Evolutionary conservation across 2,113 vertebrate genomes (phyloP), one percentile per base, ranked within the genome.

Genomic region (Corythornis madagascariensis): DNA sequence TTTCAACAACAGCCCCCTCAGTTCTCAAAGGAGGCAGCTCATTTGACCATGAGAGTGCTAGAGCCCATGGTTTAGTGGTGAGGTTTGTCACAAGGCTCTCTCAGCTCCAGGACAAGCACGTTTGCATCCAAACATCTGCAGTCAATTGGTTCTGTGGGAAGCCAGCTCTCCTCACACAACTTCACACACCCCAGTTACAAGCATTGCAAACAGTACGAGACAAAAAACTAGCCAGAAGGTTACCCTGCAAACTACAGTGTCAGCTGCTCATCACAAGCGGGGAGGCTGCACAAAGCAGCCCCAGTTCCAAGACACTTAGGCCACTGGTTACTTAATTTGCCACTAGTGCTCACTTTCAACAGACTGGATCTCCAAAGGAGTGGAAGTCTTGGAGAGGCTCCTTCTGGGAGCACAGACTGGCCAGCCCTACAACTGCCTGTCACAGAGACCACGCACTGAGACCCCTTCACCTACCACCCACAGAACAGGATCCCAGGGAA

Each of bases 141-240:
- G 10, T 7, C 78, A 28, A 29, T 15, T 18, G 45, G 45, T 24
- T 0, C 84, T 24, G 43, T 57, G 73, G 55, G 57, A 24, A 79
- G 48, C 5, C 26, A 9, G 53, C 11, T 50, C 59, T 81, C 65
- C 33, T 38, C 29, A 4, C 31, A n/a, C 29, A 50, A 10, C 31
- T 57, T 76, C 67, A 71, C 40, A 53, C 33, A 9, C 65, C 45
- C 52, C 21, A 0, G 17, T 2, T 55, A 9, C 1, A 0, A 78
- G 56, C 53, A 59, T 63, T 2, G 2, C 31, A 18, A 52, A 28
- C 10, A 0, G 3, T 6, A 25, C 0, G 19, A 61, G 59, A 25
- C 5, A 40, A 29, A 2, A 6, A 16, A 21, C 18, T 0, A 16
- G 29, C 29, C 79, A 70, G 61, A 66, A 52, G 0, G 1, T 45